phyloP scores from a whole-genome alignment of 92 coral and sea anemone species.

The Umimayanthus chanpuru region DNA sequence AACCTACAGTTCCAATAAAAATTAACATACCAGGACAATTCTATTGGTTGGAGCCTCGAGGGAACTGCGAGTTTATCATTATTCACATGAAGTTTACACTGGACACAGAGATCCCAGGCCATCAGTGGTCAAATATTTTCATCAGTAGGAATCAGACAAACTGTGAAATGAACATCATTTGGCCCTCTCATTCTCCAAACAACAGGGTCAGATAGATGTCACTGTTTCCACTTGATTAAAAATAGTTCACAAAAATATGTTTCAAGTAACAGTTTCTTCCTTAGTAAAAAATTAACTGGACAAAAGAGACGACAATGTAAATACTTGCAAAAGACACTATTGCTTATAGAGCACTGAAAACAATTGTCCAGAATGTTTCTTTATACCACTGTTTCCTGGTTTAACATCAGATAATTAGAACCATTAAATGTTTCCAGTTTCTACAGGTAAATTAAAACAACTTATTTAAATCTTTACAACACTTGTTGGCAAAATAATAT shows the following conservation, averaged over 20 bases:
- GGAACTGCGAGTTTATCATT: neutral
- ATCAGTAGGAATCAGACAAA: slow-evolving; percentile 13
- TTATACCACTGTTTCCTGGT: too few species aligned
- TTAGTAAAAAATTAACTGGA: too few species aligned
- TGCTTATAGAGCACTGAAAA: too few species aligned
- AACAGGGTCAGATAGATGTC: too few species aligned
- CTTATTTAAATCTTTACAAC: neutral
- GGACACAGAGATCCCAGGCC: neutral
- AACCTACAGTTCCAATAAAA: neutral
- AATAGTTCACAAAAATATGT: neutral
- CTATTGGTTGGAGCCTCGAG: neutral
- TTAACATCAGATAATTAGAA: neutral
- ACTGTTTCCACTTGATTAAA: neutral
- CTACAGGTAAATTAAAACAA: too few species aligned
- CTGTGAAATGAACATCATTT: slow-evolving; percentile 34
- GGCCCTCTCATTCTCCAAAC: neutral
- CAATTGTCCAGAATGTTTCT: too few species aligned
- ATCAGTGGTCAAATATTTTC: neutral
- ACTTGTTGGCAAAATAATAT: too few species aligned
- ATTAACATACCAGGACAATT: too few species aligned
- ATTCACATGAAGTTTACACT: neutral
- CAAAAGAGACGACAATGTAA: too few species aligned
- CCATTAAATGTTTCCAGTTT: too few species aligned
- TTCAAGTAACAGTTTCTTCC: neutral
- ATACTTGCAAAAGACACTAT: too few species aligned